These are phyloP conservation scores for Hydra vulgaris DNA, from an alignment of 30 jellyfish, hydroid and myxozoan genomes.

Conservation along the genomic window DNA sequence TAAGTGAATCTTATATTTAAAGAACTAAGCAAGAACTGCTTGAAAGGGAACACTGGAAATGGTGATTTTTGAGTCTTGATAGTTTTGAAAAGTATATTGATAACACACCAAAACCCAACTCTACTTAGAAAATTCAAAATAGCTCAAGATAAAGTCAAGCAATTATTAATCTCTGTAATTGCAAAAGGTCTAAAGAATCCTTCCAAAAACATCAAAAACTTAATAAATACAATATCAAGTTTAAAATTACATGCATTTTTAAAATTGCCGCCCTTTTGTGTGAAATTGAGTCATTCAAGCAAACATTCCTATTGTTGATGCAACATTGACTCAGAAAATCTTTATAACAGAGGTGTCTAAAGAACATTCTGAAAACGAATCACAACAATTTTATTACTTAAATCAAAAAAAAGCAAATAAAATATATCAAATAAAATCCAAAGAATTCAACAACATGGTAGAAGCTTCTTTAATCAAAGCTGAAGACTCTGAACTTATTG, in stretches of 20 bases:
- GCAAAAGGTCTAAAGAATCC: background rate
- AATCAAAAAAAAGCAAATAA: too few relatives aligned
- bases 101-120: too few relatives aligned
- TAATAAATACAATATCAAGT: background rate
- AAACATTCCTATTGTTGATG: background rate
- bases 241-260: background rate
- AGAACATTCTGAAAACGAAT: background rate
- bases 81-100: too few relatives aligned
- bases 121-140: too few relatives aligned
- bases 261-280: background rate
- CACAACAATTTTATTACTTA: background rate
- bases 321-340: background rate
- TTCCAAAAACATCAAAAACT: slow-evolving; percentile 9
- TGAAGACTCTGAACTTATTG: background rate
- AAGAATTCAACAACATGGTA: background rate
- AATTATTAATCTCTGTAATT: too few relatives aligned
- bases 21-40: too few relatives aligned
- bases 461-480: background rate
- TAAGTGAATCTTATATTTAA: too few relatives aligned
- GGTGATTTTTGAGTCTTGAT: too few relatives aligned
- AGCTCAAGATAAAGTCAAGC: too few relatives aligned
- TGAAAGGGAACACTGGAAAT: too few relatives aligned
- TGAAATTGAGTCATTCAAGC: background rate
- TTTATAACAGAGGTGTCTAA: background rate
- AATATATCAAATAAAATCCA: background rate